Base-by-base conservation (phyloP, 2,888 invertebrate genomes). In the Tenthredo notha region DNA sequence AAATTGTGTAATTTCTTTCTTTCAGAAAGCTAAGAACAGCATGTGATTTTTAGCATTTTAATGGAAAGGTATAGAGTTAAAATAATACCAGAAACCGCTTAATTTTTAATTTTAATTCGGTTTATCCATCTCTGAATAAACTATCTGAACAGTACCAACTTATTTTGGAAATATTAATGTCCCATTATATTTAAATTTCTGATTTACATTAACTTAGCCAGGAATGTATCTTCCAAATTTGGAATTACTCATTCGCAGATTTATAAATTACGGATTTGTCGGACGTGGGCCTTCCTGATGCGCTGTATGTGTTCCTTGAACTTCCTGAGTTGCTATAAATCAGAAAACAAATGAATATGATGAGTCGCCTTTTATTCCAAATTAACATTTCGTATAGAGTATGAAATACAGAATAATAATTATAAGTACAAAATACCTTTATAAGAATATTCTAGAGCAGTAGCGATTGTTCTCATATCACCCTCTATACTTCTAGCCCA, bases 401-500 rank as follows among this genome's bases (percentile, higher is more conserved):
- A 25, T 25, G 12, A 3, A 61, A 61, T 21, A 61, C 21, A 61
- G 21, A 61, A 61, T 10, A 25, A 10, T 61, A 10, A 61, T 33
- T 67, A 70, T 25, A 54, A 29, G 10, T 0, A 72, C 43, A 43
- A 72, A 29, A 65, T 87, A 93, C 93, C 97, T 95, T 98, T 98
- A 93, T 99, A 99, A 12, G 98, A 98, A 93, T 97, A 96, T 94
- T 99, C 99, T 87, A 99, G 95, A 29, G 99, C 98, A 88, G 97
- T 97, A 9, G 98, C 97, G 87, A 99, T 97, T 2, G 98, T 97
- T 91, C 97, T 96, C 97, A 99, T 98, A 93, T 99, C 99, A 86
- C 96, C 96, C 94, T 99, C 99, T 90, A 99, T 99, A 88, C 98
- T 98, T 88, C 97, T 96, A 0, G 99, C 98, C 99, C 99, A 99